Percentiles rank a stretch among this genome's conserved stretches.
Conservation (phyloP, 2,113 vertebrate genomes). For the Neogobius melanostomus region DNA sequence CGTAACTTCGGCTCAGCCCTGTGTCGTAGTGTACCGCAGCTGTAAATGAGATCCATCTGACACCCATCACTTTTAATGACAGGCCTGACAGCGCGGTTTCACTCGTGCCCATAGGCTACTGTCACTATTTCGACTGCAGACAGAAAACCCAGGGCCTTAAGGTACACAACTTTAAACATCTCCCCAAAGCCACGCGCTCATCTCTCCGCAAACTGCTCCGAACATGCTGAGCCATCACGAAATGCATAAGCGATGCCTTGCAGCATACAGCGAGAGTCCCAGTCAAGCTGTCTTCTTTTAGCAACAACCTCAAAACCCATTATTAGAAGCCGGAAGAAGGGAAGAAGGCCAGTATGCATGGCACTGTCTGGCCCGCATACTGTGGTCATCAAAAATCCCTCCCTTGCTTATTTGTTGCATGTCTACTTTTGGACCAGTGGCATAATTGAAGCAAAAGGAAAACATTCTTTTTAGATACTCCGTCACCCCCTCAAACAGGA, state of each 20-base stretch:
- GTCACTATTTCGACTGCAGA: conserved; percentile 27
- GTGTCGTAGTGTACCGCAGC: conserved; percentile 5
- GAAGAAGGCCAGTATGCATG: no score
- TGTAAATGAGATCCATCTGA: conserved; percentile 40
- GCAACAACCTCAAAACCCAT: not conserved
- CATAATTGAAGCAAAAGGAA: no score
- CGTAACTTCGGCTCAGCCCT: not conserved
- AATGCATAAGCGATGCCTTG: conserved; percentile 10
- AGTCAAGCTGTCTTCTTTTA: not conserved
- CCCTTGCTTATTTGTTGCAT: no score
- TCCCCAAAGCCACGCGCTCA: conserved; percentile 24
- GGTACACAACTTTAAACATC: conserved; percentile 25
- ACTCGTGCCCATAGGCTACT: conserved; percentile 25
- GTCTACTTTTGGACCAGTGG: no score
- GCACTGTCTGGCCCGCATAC: no score
- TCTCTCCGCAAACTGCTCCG: conserved; percentile 22
- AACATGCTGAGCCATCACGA: conserved; percentile 24
- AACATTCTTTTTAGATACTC: no score
- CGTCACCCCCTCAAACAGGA: no score
- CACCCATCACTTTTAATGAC: conserved; percentile 36
- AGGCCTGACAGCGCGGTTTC: conserved; percentile 26
- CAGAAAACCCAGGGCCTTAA: conserved; percentile 19
- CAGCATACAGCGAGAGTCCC: not conserved
- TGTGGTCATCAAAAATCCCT: no score
- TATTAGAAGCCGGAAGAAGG: no score